Base-by-base conservation (phyloP, 2,797 vertebrate genomes). In the Lepus townsendii region DNA sequence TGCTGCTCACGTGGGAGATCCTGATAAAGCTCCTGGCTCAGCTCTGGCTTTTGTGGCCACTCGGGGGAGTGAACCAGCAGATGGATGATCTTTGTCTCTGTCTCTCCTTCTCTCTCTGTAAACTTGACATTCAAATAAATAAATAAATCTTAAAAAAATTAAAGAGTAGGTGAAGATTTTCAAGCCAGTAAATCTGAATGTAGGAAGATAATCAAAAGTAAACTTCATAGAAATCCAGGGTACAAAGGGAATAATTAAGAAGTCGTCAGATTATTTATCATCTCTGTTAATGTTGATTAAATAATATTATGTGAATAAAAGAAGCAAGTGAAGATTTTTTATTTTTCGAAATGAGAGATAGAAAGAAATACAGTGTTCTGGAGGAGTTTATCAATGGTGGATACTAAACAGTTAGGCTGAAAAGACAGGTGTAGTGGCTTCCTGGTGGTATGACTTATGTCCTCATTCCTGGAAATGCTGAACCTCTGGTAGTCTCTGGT, bases 221-320 rank as follows among this genome's bases (percentile, higher is more conserved):
- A 88, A 84, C 82, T 20, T 20, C 27, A 84, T 50, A 78, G 50
- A 94, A 91, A 73, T 8, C n/a, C 79, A 79, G 30, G 47, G 5
- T 22, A 52, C 7, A 13, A 26, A 91, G 88, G 9, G 3, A 88
- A 71, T 42, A 63, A 42, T 57, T 62, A 1, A 35, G 87, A 52
- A 91, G 65, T 9, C 9, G 27, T 57, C 54, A 57, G 17, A 57
- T 57, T 57, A 57, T 57, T 57, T 57, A 60, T 83, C 35, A 73
- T 35, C 7, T 52, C 32, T 69, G 5, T 8, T 3, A 50, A 8
- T 38, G 7, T 1, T 26, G 5, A 6, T 83, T 79, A 20, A 16
- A 2, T 38, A 54, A 32, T 69, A 72, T 30, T 69, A 5, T 22
- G 12, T 30, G 22, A 69, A 7, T 78, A 22, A 26, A 86, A 72